These are phyloP conservation scores for Hyposoter didymator DNA, from an alignment of 2,888 invertebrate genomes.

Conservation along the genomic window DNA sequence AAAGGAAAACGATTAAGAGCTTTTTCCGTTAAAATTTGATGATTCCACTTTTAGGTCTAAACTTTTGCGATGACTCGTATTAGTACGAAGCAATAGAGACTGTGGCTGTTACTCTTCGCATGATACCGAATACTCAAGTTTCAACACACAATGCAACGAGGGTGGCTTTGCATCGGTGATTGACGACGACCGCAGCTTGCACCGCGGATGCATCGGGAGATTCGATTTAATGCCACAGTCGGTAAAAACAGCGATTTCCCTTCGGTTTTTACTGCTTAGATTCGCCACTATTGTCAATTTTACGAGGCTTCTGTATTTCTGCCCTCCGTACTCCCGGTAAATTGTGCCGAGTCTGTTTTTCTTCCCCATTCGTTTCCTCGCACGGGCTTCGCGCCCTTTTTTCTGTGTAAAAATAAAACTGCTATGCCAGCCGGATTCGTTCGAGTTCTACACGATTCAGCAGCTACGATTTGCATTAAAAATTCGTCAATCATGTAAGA, in stretches of 20 bases:
- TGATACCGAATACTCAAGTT: slow-evolving; percentile 7
- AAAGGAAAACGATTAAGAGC: not conserved
- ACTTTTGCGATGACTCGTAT: not conserved
- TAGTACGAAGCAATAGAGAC: slow-evolving; percentile 39
- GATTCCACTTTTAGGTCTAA: not conserved
- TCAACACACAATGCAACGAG: slow-evolving; percentile 18
- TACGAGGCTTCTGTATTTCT: not conserved
- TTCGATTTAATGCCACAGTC: slow-evolving; percentile 38
- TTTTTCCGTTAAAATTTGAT: not conserved
- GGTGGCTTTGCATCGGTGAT: slow-evolving; percentile 49
- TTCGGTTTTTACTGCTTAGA: not conserved
- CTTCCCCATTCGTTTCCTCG: not conserved
- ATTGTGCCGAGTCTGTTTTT: not conserved
- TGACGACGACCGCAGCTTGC: slow-evolving; percentile 38
- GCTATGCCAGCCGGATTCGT: not conserved
- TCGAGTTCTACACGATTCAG: not conserved
- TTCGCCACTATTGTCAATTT: not conserved
- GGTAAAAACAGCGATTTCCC: not conserved
- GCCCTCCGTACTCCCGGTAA: not conserved
- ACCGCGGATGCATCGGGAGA: slow-evolving; percentile 31
- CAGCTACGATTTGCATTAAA: not conserved
- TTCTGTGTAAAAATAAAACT: not conserved
- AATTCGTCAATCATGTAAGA: too few species aligned
- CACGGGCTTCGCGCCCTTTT: not conserved
- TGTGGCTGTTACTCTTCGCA: slow-evolving; percentile 5